Base-by-base conservation (phyloP, 2,888 invertebrate species). In the Microchrysa polita region DNA sequence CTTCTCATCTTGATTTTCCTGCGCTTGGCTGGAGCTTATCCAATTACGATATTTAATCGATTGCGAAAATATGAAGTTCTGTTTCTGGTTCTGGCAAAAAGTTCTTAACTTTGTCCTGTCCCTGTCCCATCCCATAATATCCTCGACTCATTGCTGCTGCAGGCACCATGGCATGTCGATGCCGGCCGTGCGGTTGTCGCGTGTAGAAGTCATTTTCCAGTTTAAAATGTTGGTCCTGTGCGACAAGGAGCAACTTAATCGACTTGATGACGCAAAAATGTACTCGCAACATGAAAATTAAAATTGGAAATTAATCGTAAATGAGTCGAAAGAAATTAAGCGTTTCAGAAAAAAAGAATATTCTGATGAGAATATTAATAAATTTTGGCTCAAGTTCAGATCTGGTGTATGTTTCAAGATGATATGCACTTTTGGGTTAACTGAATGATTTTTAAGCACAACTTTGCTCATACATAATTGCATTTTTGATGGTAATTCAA, bases 11-110 rank as follows among this genome's bases (percentile, higher is more conserved):
- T 57, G 16, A 18, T 22, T 57, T 57, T 34, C 27, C 48, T 48
- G 12, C 16, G 20, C 55, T 57, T 20, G 42, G 55, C 57, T 69
- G 57, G 55, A 55, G 69, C 74, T 72, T 72, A 73, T 74, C 73
- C 74, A 74, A 74, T 74, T 74, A 74, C 61, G 69, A 69, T 61
- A 67, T 44, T 72, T 73, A 74, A 74, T 74, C 73, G 73, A 74
- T 63, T 73, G 65, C 69, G 74, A 67, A 74, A 73, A 73, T 74
- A 72, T 72, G 72, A 72, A 72, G 55, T 69, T 55, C 55, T 69
- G 69, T 40, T 69, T 69, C 55, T 57, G 69, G 69, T n/a, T 48
- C 55, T 57, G 55, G 55, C 57, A 18, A 57, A 67, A 69, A 18
- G 48, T 69, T 69, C 40, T 48, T 48, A n/a, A n/a, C 16, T 48